phyloP scores from a whole-genome alignment of 2,888 invertebrate genomes.

The Caenorhabditis sp. region DNA sequence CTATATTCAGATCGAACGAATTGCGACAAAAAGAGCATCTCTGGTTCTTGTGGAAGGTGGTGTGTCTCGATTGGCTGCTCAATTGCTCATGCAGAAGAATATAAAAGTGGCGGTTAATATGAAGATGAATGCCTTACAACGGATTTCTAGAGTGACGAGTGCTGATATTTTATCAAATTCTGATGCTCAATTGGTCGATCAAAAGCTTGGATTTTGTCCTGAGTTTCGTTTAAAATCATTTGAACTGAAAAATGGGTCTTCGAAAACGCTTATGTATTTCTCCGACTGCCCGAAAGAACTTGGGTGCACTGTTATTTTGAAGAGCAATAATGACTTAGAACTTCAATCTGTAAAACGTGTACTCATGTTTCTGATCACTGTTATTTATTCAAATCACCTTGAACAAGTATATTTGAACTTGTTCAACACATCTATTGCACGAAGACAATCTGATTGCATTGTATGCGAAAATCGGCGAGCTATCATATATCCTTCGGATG shows the following conservation, averaged over 20 bases:
- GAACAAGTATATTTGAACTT: conserved; percentile 83
- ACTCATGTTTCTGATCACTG: conserved; percentile 77
- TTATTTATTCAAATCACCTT: conserved; percentile 88
- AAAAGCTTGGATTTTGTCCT: conserved; percentile 73
- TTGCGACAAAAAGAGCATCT: conserved; percentile 80
- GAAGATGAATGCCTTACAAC: conserved; percentile 78
- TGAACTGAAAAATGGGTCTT: conserved; percentile 65
- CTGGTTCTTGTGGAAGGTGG: conserved; percentile 89
- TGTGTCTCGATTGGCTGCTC: conserved; percentile 84
- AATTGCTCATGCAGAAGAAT: conserved; percentile 78
- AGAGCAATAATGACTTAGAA: conserved; percentile 78
- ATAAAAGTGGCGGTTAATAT: conserved; percentile 49
- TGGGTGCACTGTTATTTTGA: conserved; percentile 85
- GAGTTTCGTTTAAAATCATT: conserved; percentile 57
- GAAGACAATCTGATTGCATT: conserved; percentile 48
- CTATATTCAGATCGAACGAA: conserved; percentile 58
- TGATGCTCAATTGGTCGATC: conserved; percentile 68
- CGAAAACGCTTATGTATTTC: conserved; percentile 82
- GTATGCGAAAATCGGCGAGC: conserved; percentile 49
- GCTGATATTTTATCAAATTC: conserved; percentile 80
- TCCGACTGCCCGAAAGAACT: conserved; percentile 83
- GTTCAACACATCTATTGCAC: conserved; percentile 54
- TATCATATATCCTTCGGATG: conserved; percentile 44
- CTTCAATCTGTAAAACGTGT: conserved; percentile 64
- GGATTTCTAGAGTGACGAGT: conserved; percentile 81